These are phyloP conservation scores for Zootoca vivipara DNA, from an alignment of 2,113 vertebrate genomes.

Conservation along the genomic window DNA sequence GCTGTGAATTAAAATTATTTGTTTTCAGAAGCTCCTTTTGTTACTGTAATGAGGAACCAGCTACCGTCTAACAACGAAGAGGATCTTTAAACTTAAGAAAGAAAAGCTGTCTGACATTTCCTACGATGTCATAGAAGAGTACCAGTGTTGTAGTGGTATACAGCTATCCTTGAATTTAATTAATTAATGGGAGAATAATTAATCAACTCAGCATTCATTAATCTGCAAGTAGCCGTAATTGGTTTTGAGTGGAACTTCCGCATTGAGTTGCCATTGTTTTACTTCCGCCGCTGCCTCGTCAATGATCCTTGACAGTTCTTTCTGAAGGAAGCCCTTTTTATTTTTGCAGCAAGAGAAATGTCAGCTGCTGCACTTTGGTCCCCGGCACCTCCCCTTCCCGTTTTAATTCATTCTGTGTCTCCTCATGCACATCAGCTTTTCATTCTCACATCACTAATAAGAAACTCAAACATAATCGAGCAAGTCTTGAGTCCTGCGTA, in stretches of 20 bases:
- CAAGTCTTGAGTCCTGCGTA: background rate
- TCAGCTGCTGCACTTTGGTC: background rate
- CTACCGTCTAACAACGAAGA: background rate
- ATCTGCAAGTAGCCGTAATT: background rate
- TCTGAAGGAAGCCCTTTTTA: constrained; percentile 28
- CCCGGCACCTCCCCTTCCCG: background rate
- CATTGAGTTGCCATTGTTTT: constrained; percentile 32
- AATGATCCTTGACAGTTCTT: constrained; percentile 29
- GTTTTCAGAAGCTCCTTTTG: background rate
- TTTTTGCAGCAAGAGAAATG: background rate
- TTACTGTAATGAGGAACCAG: background rate
- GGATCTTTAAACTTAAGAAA: background rate
- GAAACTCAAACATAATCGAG: constrained; percentile 16
- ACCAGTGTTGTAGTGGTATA: background rate
- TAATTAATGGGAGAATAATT: background rate
- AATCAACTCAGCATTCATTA: background rate
- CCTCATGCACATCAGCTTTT: constrained; percentile 39
- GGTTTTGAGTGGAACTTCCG: constrained; percentile 1
- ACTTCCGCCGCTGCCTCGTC: constrained; percentile 14
- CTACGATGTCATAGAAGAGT: background rate
- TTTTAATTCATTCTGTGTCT: constrained; percentile 53
- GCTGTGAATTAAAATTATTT: background rate
- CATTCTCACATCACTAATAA: background rate
- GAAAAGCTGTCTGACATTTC: background rate
- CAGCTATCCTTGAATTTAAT: background rate